Evolutionary conservation across 1,140 invertebrate species (phyloP).

Genomic region (Eumeta japonica): DNA sequence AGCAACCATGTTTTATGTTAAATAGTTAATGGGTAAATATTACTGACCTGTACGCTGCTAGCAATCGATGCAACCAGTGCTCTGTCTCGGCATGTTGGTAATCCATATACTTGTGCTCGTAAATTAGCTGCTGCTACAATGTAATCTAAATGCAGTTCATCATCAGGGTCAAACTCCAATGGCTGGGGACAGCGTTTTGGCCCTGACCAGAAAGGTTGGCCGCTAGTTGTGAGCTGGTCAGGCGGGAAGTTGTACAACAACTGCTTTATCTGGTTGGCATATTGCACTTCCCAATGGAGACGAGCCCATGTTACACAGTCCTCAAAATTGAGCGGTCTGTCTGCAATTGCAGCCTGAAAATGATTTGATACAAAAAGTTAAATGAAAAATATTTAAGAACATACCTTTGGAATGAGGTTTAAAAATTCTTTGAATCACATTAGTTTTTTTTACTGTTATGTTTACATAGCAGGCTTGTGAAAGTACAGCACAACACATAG

Average conservation of each 20-base stretch:
- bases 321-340: constrained; percentile 77
- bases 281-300: constrained; percentile 88
- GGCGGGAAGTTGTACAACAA: constrained; percentile 96
- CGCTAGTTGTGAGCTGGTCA: constrained; percentile 87
- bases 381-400: too few species aligned
- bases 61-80: constrained; percentile 69
- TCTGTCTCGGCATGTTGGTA: constrained; percentile 71
- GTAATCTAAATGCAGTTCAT: constrained; percentile 88
- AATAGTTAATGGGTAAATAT: background rate
- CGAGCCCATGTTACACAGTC: constrained; percentile 93
- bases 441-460: too few species aligned
- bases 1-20: background rate
- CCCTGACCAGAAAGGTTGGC: constrained; percentile 93
- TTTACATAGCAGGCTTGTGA: too few species aligned
- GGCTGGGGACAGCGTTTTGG: constrained; percentile 91
- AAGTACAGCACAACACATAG: too few species aligned
- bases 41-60: constrained; percentile 58
- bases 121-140: constrained; percentile 91
- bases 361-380: too few species aligned
- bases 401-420: too few species aligned
- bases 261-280: constrained; percentile 93
- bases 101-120: constrained; percentile 89
- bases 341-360: constrained; percentile 71
- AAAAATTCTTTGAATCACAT: too few species aligned
- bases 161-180: constrained; percentile 69